Conservation (phyloP, 2,888 invertebrate species). For the Slavum lentiscoides region DNA sequence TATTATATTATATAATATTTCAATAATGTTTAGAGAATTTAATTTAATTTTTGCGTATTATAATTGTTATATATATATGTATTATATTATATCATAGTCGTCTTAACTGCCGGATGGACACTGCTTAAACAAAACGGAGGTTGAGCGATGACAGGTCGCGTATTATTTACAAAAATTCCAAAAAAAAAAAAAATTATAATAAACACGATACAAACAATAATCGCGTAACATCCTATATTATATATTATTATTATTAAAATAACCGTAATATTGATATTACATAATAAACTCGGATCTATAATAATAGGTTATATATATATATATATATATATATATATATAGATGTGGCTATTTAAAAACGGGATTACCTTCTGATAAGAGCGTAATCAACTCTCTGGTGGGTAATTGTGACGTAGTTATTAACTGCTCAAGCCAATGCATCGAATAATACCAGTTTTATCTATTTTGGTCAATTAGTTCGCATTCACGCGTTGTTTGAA, state of each 20-base stretch:
- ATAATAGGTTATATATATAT: neutral
- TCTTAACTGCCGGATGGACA: neutral
- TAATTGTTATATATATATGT: too few species aligned
- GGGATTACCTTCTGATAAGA: too few species aligned
- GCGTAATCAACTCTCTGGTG: too few species aligned
- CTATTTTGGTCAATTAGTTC: too few species aligned
- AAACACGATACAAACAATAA: neutral
- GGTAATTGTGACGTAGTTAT: too few species aligned
- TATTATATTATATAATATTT: neutral
- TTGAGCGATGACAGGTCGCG: neutral
- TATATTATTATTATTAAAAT: neutral
- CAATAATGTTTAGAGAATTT: neutral
- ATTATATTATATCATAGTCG: conserved; percentile 10
- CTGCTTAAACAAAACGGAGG: conserved; percentile 36
- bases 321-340: too few species aligned
- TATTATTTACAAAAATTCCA: conserved; percentile 16
- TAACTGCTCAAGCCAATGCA: too few species aligned
- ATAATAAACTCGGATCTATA: neutral
- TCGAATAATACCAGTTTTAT: too few species aligned
- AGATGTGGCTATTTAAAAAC: too few species aligned
- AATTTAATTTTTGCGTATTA: neutral
- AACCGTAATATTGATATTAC: neutral
- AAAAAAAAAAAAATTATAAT: neutral
- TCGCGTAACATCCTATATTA: neutral
- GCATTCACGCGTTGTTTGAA: too few species aligned